Conservation (phyloP, 1,140 invertebrate species). For the Diabrotica virgifera region DNA sequence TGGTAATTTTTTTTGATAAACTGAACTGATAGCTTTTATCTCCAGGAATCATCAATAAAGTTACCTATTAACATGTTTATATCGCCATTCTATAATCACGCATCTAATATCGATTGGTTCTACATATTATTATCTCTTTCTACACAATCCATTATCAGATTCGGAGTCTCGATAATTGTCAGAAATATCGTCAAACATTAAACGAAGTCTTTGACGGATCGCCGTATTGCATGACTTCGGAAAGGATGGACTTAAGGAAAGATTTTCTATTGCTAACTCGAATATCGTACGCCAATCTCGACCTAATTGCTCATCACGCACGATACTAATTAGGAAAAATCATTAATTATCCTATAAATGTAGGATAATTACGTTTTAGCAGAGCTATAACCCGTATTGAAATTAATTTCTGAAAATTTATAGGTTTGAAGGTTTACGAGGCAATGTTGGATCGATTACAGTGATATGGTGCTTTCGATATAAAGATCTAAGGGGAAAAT, state of each 20-base stretch:
- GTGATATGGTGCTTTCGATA: no score
- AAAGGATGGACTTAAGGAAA: constrained; percentile 30
- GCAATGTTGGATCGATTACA: not conserved
- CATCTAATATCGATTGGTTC: not conserved
- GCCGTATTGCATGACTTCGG: constrained; percentile 27
- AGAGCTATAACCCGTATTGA: not conserved
- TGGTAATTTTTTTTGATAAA: no score
- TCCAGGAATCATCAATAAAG: no score
- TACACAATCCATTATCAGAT: constrained; percentile 13
- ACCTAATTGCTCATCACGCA: constrained; percentile 33
- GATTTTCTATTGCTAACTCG: constrained; percentile 33
- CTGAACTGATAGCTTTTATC: no score
- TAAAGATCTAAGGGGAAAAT: no score
- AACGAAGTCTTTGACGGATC: constrained; percentile 32
- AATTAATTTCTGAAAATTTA: constrained; percentile 7
- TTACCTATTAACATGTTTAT: no score
- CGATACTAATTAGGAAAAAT: constrained; percentile 41
- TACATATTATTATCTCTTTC: constrained; percentile 4
- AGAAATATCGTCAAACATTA: constrained; percentile 33
- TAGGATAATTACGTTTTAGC: constrained; percentile 24
- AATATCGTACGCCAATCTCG: constrained; percentile 29
- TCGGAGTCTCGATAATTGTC: constrained; percentile 28
- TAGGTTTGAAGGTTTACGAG: not conserved
- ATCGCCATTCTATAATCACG: no score
- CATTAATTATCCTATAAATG: constrained; percentile 37